A percentile compares a stretch with the other conserved stretches of the same genome.
These are phyloP conservation scores for Rallus crepitans DNA, from an alignment of 2,797 vertebrate genomes.

Conservation along the genomic window DNA sequence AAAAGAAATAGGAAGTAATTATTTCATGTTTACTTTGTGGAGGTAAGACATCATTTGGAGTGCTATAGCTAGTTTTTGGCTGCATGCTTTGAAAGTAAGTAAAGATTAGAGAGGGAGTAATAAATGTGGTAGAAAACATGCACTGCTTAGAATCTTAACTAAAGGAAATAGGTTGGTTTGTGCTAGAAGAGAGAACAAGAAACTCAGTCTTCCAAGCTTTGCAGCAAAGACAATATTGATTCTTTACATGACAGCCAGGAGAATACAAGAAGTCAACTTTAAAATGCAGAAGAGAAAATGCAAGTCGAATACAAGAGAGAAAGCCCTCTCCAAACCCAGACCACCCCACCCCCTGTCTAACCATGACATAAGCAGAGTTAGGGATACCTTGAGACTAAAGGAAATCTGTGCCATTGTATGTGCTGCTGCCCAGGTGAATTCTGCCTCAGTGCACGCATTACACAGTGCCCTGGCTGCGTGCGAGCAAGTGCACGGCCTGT, in stretches of 20 bases:
- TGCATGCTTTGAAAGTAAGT: not conserved
- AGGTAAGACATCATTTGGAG: not conserved
- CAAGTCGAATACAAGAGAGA: not conserved
- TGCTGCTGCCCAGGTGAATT: not conserved
- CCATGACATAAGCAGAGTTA: not conserved
- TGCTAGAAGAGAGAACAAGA: not conserved
- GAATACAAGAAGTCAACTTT: not conserved
- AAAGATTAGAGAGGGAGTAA: not conserved
- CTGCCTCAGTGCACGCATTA: not conserved
- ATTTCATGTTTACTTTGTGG: not conserved
- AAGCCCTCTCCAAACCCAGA: not conserved
- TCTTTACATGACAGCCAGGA: not conserved
- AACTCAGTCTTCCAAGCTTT: not conserved
- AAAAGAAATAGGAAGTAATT: not conserved
- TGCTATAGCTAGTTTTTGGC: not conserved
- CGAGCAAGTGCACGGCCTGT: not conserved
- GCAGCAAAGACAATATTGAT: not conserved
- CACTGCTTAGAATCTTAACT: not conserved
- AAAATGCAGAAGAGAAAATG: not conserved
- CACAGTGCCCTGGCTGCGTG: accelerated
- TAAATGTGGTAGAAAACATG: not conserved
- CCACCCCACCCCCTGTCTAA: not conserved
- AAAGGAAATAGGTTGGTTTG: not conserved
- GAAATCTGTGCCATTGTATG: not conserved
- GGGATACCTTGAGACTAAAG: not conserved